Conservation (phyloP, 2,797 vertebrate genomes). For the Capromys pilorides region DNA sequence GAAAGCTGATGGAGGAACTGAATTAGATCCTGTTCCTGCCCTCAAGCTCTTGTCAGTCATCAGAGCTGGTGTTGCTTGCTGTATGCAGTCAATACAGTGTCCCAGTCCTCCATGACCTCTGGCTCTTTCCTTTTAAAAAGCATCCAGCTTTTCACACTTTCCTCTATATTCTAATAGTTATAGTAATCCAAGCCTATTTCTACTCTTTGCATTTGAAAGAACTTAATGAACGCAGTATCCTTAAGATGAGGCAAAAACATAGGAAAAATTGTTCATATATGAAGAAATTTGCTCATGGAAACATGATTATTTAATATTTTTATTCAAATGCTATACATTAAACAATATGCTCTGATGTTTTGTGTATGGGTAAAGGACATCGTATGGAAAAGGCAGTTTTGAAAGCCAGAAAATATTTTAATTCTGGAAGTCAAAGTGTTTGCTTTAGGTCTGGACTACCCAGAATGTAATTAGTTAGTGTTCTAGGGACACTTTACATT, state of each 20-base stretch:
- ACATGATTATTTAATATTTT: conserved; percentile 1
- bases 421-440: neutral
- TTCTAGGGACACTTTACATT: neutral
- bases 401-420: neutral
- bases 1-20: neutral
- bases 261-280: neutral
- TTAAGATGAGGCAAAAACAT: neutral
- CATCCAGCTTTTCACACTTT: neutral
- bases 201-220: neutral
- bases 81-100: neutral
- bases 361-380: neutral
- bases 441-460: neutral
- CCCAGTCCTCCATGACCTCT: neutral
- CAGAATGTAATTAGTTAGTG: neutral
- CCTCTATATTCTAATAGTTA: neutral
- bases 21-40: neutral
- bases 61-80: neutral
- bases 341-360: neutral
- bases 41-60: neutral
- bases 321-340: neutral
- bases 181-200: neutral
- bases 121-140: neutral
- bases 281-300: neutral
- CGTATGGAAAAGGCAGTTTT: neutral
- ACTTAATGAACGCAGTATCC: neutral